Percentiles rank a stretch among this genome's conserved stretches.
phyloP scores from a whole-genome alignment of 2,113 vertebrate species.

The Ranitomeya imitator region DNA sequence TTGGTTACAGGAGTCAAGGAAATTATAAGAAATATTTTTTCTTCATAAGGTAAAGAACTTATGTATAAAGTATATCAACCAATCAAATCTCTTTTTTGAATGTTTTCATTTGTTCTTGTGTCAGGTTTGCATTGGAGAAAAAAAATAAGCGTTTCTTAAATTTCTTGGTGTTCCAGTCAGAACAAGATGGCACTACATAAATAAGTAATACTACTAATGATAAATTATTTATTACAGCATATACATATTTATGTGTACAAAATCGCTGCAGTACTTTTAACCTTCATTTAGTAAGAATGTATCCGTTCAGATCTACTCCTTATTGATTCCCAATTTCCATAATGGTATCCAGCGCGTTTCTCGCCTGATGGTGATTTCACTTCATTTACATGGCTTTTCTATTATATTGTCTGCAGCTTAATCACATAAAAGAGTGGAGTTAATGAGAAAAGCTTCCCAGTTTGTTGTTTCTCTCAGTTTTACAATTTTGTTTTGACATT shows the following conservation, averaged over 20 bases:
- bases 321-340: conserved; percentile 17
- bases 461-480: not conserved
- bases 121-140: not conserved
- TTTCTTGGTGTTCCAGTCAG: not conserved
- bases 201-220: conserved; percentile 1
- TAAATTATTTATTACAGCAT: not conserved
- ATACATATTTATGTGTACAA: conserved; percentile 17
- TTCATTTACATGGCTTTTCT: not conserved
- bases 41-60: no score
- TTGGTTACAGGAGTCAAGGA: no score
- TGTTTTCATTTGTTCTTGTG: not conserved
- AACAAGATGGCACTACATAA: not conserved
- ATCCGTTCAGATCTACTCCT: conserved; percentile 1
- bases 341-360: not conserved
- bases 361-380: conserved; percentile 1
- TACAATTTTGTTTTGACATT: conserved; percentile 29
- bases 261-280: conserved; percentile 12
- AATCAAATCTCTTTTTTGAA: not conserved
- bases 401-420: conserved; percentile 22
- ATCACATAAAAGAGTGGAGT: conserved; percentile 25
- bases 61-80: not conserved
- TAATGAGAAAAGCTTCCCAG: conserved; percentile 8
- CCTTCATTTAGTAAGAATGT: not conserved
- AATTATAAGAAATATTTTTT: not conserved
- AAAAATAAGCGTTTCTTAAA: not conserved